A percentile compares a stretch with the other conserved stretches of the same genome.
Conservation (phyloP, 1,140 invertebrate genomes). For the Drosophila bocqueti region DNA sequence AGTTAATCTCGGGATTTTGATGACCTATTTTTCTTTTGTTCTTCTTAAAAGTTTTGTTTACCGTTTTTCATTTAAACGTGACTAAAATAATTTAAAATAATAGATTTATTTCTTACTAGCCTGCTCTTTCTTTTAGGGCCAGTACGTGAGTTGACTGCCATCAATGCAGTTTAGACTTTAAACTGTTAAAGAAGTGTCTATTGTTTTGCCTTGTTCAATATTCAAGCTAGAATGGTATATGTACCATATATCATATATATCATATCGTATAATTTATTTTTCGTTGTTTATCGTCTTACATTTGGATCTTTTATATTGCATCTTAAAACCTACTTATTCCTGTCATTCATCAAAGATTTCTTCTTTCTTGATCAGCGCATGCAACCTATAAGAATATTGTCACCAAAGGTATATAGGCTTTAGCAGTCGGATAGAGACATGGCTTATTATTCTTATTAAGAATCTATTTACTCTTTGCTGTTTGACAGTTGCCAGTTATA, state of each 20-base stretch:
- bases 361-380: neutral
- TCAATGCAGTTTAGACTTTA: neutral
- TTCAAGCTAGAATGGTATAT: neutral
- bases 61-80: constrained; percentile 4
- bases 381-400: neutral
- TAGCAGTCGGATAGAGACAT: neutral
- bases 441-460: neutral
- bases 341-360: neutral
- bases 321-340: neutral
- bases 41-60: neutral
- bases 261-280: too few relatives aligned
- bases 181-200: neutral
- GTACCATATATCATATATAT: too few relatives aligned
- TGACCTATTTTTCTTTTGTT: neutral
- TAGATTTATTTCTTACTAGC: neutral
- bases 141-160: constrained; percentile 54
- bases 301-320: neutral
- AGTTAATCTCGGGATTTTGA: too few relatives aligned
- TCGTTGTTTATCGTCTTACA: neutral
- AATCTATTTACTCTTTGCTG: neutral
- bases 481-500: neutral
- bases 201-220: neutral
- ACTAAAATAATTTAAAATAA: neutral
- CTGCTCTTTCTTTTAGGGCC: constrained; percentile 14
- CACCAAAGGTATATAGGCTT: neutral